Base-by-base conservation (phyloP, 1,140 invertebrate genomes). In the Cydia pomonella region DNA sequence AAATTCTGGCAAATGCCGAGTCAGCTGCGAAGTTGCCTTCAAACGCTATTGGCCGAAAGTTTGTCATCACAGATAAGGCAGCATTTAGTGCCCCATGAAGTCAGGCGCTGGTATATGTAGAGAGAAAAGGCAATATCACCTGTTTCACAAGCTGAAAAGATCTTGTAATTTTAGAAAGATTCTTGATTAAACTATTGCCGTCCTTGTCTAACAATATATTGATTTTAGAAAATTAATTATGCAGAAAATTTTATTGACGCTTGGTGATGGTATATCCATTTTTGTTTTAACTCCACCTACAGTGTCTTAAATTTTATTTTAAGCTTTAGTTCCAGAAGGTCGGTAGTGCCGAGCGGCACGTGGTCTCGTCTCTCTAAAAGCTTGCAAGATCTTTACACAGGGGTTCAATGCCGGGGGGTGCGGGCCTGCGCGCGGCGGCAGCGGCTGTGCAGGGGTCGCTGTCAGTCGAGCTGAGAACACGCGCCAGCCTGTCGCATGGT, bases 351-450 rank as follows among this genome's bases (percentile, higher is more conserved):
- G 27, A 16, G 64, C 18, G 33, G 64, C 64, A 41, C 29, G 64
- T 69, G 64, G 64, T 69, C n/a, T 69, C 16, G 59, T 73, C 53
- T 77, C 82, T 87, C 86, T 82, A 88, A 82, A 84, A 82, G 78
- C 81, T 81, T 80, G 81, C 72, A 87, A 87, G 87, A 85, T 87
- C 82, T 87, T 84, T 80, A 82, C 74, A 79, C 87, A 85, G 84
- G 91, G 91, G 91, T 90, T 92, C 90, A 87, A 91, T 92, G 91
- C 90, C 89, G 90, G 90, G 89, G 88, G 90, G 87, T 91, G 91
- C 92, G 91, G 90, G 86, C 89, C 92, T 92, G 91, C 90, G 91
- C 91, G 88, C 91, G 90, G 89, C 90, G 91, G 90, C 91, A 90
- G 90, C 89, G 90, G 90, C 64, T 92, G 90, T 88, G 87, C 91